Evolutionary conservation across 2,797 vertebrate species (phyloP).

Genomic region (Sebastes aleutianus): DNA sequence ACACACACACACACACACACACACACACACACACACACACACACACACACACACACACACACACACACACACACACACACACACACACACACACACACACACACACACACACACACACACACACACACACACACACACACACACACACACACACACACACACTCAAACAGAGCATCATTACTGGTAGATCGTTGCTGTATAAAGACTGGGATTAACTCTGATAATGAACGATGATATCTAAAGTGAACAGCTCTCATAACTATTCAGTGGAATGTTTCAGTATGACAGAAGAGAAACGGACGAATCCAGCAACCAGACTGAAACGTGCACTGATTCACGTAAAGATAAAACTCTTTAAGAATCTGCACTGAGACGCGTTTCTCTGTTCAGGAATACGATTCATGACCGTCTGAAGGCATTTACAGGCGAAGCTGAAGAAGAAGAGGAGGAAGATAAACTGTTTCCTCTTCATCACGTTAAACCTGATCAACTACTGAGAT

Average conservation of each 20-base stretch:
- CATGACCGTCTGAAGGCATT: slow-evolving; percentile 28
- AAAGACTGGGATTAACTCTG: not conserved
- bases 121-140: not conserved
- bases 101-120: not conserved
- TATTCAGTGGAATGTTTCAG: slow-evolving; percentile 45
- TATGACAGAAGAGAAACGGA: slow-evolving; percentile 10
- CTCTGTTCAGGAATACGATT: slow-evolving; percentile 10
- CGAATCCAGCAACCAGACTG: slow-evolving; percentile 30
- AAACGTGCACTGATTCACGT: not conserved
- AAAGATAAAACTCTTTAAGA: slow-evolving; percentile 23
- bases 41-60: no score
- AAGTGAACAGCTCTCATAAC: slow-evolving; percentile 17
- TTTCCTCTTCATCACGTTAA: slow-evolving; percentile 17
- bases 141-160: not conserved
- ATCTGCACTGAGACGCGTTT: not conserved
- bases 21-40: no score
- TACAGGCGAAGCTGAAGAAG: slow-evolving; percentile 10
- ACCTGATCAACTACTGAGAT: slow-evolving; percentile 59
- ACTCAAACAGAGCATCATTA: slow-evolving; percentile 27
- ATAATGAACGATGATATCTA: not conserved
- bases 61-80: not conserved
- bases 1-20: no score
- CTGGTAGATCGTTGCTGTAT: slow-evolving; percentile 26
- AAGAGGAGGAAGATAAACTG: slow-evolving; percentile 6
- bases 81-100: not conserved